These are phyloP conservation scores for Drosophila meridionalis DNA, from an alignment of 2,888 invertebrate genomes.

Conservation along the genomic window DNA sequence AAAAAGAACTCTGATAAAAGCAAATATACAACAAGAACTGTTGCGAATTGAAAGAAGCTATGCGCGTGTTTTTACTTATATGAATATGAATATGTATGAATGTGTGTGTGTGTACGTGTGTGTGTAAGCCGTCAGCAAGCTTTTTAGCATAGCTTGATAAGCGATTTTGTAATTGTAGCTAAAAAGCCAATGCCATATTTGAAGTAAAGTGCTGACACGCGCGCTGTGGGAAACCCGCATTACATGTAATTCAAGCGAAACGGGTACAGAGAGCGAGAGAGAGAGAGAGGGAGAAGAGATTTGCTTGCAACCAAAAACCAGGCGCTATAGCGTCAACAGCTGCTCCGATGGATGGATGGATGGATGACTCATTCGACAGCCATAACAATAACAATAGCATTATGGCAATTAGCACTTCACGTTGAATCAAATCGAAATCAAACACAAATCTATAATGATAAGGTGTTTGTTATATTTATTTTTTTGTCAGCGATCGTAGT, in stretches of 20 bases:
- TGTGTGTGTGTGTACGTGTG: slow-evolving; percentile 24
- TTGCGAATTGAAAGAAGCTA: slow-evolving; percentile 48
- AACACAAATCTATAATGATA: slow-evolving; percentile 62
- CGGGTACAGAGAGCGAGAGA: slow-evolving; percentile 43
- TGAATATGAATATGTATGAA: slow-evolving; percentile 6
- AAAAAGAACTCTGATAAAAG: slow-evolving; percentile 52
- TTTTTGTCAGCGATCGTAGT: slow-evolving; percentile 17
- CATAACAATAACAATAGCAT: slow-evolving; percentile 44
- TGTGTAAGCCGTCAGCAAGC: slow-evolving; percentile 46
- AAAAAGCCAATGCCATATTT: slow-evolving; percentile 65
- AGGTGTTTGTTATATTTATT: slow-evolving; percentile 29
- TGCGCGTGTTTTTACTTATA: slow-evolving; percentile 36
- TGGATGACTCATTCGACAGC: slow-evolving; percentile 54
- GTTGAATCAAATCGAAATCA: slow-evolving; percentile 71
- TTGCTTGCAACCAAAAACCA: slow-evolving; percentile 53
- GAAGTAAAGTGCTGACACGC: slow-evolving; percentile 62
- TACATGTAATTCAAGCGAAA: slow-evolving; percentile 59
- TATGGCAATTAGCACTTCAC: slow-evolving; percentile 70
- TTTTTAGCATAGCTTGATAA: slow-evolving; percentile 65
- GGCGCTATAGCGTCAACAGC: slow-evolving; percentile 51
- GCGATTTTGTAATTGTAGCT: slow-evolving; percentile 65
- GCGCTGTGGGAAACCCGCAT: slow-evolving; percentile 58
- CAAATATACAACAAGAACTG: slow-evolving; percentile 16
- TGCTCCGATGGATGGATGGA: slow-evolving; percentile 36
- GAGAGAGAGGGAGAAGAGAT: slow-evolving; percentile 5